These are phyloP conservation scores for Elanus axillaris DNA, from an alignment of 2,113 vertebrate genomes.

Conservation along the genomic window DNA sequence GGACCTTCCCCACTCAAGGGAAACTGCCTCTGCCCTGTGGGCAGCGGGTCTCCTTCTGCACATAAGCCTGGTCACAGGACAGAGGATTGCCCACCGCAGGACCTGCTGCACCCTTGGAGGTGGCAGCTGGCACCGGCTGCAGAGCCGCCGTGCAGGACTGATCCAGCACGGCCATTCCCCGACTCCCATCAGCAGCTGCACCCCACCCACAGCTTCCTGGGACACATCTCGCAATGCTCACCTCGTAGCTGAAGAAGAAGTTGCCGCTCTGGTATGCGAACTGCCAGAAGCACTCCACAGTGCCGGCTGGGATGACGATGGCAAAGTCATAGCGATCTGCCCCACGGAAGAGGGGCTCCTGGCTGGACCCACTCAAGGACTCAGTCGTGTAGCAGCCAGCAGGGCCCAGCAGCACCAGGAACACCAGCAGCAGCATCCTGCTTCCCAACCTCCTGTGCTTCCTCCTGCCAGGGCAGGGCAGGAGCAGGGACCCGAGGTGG, in stretches of 20 bases:
- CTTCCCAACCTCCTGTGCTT: neutral
- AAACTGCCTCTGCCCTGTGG: fast-evolving
- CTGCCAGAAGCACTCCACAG: constrained; percentile 89
- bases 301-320: constrained; percentile 70
- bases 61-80: fast-evolving
- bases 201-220: fast-evolving
- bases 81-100: fast-evolving
- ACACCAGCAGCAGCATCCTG: constrained; percentile 29
- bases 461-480: neutral
- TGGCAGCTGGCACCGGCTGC: neutral
- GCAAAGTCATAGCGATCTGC: constrained; percentile 86
- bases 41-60: neutral
- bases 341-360: constrained; percentile 77
- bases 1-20: no score
- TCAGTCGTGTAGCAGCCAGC: constrained; percentile 58
- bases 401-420: neutral
- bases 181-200: fast-evolving
- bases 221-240: neutral
- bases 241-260: constrained; percentile 92
- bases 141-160: fast-evolving
- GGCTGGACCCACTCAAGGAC: constrained; percentile 6
- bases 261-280: constrained; percentile 80
- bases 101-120: neutral
- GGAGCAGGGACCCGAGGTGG: fast-evolving
- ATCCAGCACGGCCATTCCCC: neutral